These are phyloP conservation scores for Strigamia crassipes DNA, from an alignment of 2,888 invertebrate genomes.

Conservation along the genomic window DNA sequence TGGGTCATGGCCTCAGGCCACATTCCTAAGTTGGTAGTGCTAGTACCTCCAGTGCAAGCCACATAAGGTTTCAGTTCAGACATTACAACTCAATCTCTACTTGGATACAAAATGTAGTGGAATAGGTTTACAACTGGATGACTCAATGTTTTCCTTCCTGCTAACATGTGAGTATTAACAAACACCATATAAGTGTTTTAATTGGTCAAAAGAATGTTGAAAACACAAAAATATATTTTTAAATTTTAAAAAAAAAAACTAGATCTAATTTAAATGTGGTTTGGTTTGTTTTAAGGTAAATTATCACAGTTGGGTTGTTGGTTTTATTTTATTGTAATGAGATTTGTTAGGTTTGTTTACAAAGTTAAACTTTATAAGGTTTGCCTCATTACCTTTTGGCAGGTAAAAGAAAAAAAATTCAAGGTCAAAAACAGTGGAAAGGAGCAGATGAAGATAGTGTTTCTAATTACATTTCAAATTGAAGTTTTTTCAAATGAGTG, in stretches of 20 bases:
- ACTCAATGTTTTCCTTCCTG: background rate
- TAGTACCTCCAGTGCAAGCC: background rate
- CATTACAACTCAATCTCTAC: background rate
- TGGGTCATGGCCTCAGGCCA: conserved; percentile 24
- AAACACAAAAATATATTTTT: background rate
- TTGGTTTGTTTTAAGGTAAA: background rate
- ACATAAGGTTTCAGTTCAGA: background rate
- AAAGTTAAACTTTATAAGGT: background rate
- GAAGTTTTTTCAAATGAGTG: conserved; percentile 7
- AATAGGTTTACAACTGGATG: background rate
- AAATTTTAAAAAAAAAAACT: too few relatives aligned
- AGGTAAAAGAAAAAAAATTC: conserved; percentile 17
- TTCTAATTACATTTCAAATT: conserved; percentile 23
- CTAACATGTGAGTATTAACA: too few relatives aligned
- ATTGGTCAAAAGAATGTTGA: background rate
- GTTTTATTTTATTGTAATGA: background rate
- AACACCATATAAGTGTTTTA: too few relatives aligned
- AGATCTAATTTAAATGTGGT: too few relatives aligned
- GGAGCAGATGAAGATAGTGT: conserved; percentile 6
- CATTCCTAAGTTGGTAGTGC: conserved; percentile 20
- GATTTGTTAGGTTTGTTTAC: background rate
- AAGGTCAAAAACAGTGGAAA: conserved; percentile 13
- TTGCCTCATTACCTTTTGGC: conserved; percentile 19
- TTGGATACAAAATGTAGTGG: conserved; percentile 17
- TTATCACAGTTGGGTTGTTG: background rate